A percentile compares a stretch with the other conserved stretches of the same genome.
Evolutionary conservation across 64 coral and sea anemone species (phyloP).

Genomic region (Montipora efflorescens): DNA sequence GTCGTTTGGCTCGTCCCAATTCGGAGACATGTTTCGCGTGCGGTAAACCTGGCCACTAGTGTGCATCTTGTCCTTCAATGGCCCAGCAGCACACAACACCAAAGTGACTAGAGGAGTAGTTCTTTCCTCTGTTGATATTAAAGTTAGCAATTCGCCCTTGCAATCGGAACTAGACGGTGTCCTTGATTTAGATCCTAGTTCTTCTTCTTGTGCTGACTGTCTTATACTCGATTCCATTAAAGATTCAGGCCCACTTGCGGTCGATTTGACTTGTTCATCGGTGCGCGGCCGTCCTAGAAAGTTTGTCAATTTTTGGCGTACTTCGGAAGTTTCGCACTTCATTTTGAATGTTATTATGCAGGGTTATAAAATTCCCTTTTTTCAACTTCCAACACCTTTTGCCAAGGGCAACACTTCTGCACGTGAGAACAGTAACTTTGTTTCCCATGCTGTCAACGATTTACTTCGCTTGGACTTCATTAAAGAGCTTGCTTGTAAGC

Average conservation of each 20-base stretch:
- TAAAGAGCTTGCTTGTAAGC: slow-evolving; percentile 18
- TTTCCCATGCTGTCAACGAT: too few species aligned
- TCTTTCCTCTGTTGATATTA: not conserved
- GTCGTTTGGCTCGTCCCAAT: not conserved
- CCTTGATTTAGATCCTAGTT: not conserved
- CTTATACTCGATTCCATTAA: not conserved
- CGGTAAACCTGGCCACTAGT: not conserved
- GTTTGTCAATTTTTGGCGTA: too few species aligned
- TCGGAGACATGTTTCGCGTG: not conserved
- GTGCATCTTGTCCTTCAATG: not conserved
- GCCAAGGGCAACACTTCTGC: too few species aligned
- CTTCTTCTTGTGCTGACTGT: not conserved
- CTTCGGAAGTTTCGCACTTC: too few species aligned
- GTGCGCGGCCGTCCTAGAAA: too few species aligned
- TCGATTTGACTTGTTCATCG: too few species aligned
- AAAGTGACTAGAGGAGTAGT: slow-evolving; percentile 5
- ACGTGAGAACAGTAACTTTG: too few species aligned
- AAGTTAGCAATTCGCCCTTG: not conserved
- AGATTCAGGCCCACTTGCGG: not conserved
- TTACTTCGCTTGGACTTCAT: not conserved
- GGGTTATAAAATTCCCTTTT: too few species aligned
- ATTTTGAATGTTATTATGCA: too few species aligned
- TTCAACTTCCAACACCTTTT: too few species aligned
- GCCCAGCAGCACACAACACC: not conserved
- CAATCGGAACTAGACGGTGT: not conserved